Base-by-base conservation (phyloP, 1,140 invertebrate genomes). In the Drosophila chauvacae region DNA sequence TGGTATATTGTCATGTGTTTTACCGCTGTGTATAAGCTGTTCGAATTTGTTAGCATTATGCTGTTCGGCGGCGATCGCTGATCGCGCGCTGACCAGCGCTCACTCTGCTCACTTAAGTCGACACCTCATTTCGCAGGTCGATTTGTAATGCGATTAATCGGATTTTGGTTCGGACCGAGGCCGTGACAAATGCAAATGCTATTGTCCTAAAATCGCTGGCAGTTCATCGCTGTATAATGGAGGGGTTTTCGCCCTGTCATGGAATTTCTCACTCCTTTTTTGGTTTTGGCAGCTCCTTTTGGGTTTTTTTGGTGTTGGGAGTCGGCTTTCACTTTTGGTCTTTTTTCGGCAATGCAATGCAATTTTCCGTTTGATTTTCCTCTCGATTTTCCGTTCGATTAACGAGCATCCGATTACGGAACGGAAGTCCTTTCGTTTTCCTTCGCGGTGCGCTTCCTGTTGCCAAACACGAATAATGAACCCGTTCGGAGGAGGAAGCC, bases 361-460 rank as follows among this genome's bases (percentile, higher is more conserved):
- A 51, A 55, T 62, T 73, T 77, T 79, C 77, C 72, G 79, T 73
- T 50, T 35, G 64, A 77, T 77, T 73, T 79, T 78, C 73, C 72
- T 79, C 65, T 50, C 53, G 64, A 77, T 77, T 60, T 56, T 66
- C 53, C 44, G 18, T 42, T 45, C 61, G 53, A 45, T 55, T 61
- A 59, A 57, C 44, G 51, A 78, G 74, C 64, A 79, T 87, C 79
- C 63, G 59, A 87, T 86, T 86, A 80, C 83, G 63, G 53, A 66
- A 64, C 59, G 65, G 88, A 91, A 91, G 88, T 91, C 81, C 84
- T 91, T 91, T 91, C 84, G 73, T 68, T 91, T 91, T 85, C 84
- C 64, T 80, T 69, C 78, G 85, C 72, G 74, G 50, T 81, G 85
- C 69, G 69, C 56, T 81, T 78, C 81, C 77, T 75, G 81, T 63